These are phyloP conservation scores for Micrastur ruficollis DNA, from an alignment of 2,797 vertebrate species.

Conservation along the genomic window DNA sequence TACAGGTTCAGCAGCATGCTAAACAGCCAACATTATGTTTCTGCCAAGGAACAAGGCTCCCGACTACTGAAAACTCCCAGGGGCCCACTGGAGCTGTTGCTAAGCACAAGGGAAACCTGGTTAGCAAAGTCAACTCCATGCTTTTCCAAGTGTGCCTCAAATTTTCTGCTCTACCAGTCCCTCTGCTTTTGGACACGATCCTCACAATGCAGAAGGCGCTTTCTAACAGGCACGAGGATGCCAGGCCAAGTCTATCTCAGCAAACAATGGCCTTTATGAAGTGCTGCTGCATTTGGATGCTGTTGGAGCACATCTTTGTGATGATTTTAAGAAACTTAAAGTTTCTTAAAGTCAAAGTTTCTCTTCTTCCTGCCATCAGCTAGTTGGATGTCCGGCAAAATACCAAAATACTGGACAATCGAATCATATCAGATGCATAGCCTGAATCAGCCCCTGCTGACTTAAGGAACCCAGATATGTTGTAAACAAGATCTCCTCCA, in stretches of 20 bases:
- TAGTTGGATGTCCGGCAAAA: neutral
- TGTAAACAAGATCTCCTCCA: neutral
- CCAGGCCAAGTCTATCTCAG: constrained; percentile 36
- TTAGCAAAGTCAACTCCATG: constrained; percentile 62
- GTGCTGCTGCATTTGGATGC: constrained; percentile 12
- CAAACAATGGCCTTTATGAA: constrained; percentile 46
- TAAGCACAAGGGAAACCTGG: constrained; percentile 69
- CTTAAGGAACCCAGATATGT: neutral
- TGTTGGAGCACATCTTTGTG: neutral
- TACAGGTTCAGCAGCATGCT: constrained; percentile 65
- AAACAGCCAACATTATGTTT: constrained; percentile 69
- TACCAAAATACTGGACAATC: neutral
- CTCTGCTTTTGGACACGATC: constrained; percentile 32
- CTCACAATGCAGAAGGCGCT: neutral
- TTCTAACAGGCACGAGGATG: neutral
- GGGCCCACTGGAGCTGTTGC: constrained; percentile 60
- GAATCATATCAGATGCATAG: neutral
- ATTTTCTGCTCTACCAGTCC: constrained; percentile 60
- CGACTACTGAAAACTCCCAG: constrained; percentile 66
- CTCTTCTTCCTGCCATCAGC: neutral
- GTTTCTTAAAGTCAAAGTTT: neutral
- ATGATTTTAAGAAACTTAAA: constrained; percentile 12
- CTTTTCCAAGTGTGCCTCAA: constrained; percentile 46
- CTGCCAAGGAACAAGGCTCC: constrained; percentile 72
- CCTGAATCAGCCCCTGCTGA: neutral